Evolutionary conservation across 2,888 invertebrate genomes (phyloP).

Genomic region (Eueremaeus valkanovi): DNA sequence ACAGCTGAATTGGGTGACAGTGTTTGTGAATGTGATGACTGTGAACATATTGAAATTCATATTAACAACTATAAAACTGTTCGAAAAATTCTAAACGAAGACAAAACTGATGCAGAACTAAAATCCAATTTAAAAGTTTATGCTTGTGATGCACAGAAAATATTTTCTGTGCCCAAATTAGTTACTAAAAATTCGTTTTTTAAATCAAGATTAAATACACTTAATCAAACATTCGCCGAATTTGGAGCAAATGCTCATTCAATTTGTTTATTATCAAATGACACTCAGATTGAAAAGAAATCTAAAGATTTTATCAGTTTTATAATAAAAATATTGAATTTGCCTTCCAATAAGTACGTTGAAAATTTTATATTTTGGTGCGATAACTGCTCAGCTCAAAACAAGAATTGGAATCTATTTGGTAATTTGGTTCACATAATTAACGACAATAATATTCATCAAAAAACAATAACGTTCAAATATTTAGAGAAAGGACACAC

Average conservation of each 20-base stretch:
- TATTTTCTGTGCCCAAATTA: not conserved
- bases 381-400: not conserved
- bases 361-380: not conserved
- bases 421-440: not conserved
- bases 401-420: not conserved
- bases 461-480: not conserved
- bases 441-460: not conserved
- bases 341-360: not conserved
- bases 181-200: not conserved
- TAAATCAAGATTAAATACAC: not conserved
- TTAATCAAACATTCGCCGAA: not conserved
- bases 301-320: not conserved
- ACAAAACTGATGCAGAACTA: not conserved
- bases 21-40: not conserved
- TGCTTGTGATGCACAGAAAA: not conserved
- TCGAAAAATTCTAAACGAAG: not conserved
- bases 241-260: not conserved
- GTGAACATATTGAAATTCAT: not conserved
- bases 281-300: not conserved
- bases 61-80: not conserved
- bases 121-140: not conserved
- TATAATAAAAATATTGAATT: not conserved
- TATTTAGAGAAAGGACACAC: not conserved
- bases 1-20: not conserved
- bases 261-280: not conserved